Base-by-base conservation (phyloP, 2,113 vertebrate genomes). In the Rattus rattus region DNA sequence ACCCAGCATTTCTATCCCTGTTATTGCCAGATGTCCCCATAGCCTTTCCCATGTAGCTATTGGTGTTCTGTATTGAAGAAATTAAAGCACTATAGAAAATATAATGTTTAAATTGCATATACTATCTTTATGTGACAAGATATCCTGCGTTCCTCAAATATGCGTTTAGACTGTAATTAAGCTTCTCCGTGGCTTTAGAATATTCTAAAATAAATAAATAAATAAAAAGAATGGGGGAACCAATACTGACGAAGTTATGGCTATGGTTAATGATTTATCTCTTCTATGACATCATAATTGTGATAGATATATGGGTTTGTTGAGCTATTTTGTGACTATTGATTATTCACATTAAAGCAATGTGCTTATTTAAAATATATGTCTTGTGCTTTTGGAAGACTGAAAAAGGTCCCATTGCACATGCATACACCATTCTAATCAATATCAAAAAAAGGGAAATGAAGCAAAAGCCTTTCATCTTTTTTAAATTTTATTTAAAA, bases 91-190 rank as follows among this genome's bases (percentile, higher is more conserved):
- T 59, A 63, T 1, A 88, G 56, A 96, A 91, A 96, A 76, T 67
- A 70, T 22, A 56, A 63, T 5, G 69, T 77, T 17, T 72, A 83
- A 94, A 69, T 96, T 63, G 84, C 11, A 96, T 90, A 85, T 54
- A 92, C 9, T 83, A 91, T 73, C 92, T 95, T 92, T 87, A 92
- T 52, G 17, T 65, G 54, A 49, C 22, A 96, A 80, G 17, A 79
- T 95, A 85, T 59, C 90, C n/a, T 92, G 43, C 65, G 24, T 96
- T 95, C 61, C 73, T 95, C 12, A 83, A 93, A 77, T 19, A 73
- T 87, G 69, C 79, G 7, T 5, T 43, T 84, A 61, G 20, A 17
- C n/a, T 88, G 39, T 70, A 92, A 75, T 79, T 77, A 63, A 96
- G 59, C 77, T 7, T 6, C 69, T 33, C 92, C 49, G 59, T 43